Percentiles rank a stretch among this genome's conserved stretches.
Evolutionary conservation across 2,888 invertebrate genomes (phyloP).

Genomic region (Papilio demoleus): DNA sequence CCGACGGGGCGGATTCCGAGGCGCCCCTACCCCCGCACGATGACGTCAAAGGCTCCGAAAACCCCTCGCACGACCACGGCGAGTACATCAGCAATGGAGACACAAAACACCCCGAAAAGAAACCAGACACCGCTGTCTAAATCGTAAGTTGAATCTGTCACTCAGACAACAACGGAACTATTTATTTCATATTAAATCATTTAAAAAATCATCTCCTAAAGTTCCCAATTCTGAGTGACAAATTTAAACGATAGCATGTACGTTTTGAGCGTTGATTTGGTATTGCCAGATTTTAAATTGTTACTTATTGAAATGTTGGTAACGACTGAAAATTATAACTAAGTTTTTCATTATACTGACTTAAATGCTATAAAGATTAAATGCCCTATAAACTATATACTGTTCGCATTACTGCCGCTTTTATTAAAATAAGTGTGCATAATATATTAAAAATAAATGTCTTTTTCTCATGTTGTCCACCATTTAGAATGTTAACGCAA

Average conservation of each 20-base stretch:
- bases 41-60: slow-evolving; percentile 83
- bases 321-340: slow-evolving; percentile 43
- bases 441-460: slow-evolving; percentile 40
- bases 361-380: slow-evolving; percentile 28
- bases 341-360: slow-evolving; percentile 20
- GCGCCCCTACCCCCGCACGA: slow-evolving; percentile 84
- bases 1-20: slow-evolving; percentile 85
- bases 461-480: slow-evolving; percentile 47
- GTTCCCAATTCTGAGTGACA: slow-evolving; percentile 39
- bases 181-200: background rate
- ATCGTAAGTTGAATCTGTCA: slow-evolving; percentile 54
- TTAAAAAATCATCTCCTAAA: slow-evolving; percentile 34
- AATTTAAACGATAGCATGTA: slow-evolving; percentile 34
- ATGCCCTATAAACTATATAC: slow-evolving; percentile 33
- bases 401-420: slow-evolving; percentile 43
- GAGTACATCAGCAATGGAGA: slow-evolving; percentile 84
- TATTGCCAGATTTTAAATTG: slow-evolving; percentile 68
- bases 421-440: slow-evolving; percentile 37
- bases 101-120: slow-evolving; percentile 78
- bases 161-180: slow-evolving; percentile 26
- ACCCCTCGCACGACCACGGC: slow-evolving; percentile 84
- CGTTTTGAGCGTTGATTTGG: slow-evolving; percentile 21
- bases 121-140: slow-evolving; percentile 81
- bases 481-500: slow-evolving; percentile 46
- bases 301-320: slow-evolving; percentile 49